Evolutionary conservation across 2,888 invertebrate species (phyloP), one percentile per base, ranked within the genome.

Genomic region (Protonemura montana): DNA sequence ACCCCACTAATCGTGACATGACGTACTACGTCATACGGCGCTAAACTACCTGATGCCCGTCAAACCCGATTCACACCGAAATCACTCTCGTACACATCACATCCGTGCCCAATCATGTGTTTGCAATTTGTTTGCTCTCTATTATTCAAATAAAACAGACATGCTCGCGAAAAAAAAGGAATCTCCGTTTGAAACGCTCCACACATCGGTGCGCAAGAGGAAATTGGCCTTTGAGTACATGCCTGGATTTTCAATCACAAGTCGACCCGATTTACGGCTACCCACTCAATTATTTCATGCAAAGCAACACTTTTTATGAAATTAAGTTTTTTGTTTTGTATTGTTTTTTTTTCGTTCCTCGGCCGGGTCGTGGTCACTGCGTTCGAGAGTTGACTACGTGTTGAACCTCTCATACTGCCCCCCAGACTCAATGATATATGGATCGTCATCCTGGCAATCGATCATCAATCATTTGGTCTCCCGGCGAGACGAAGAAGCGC

Each of bases 401-500:
- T 59, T 59, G 59, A 59, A 59, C 21, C 21, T 59, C 59, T 10
- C 35, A 13, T 10, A 2, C 59, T 10, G 21, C 13, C 59, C 59
- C 21, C 59, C 59, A 13, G 6, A 59, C 6, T 59, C 59, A 59
- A 59, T 59, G 59, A 59, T 59, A 16, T 59, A 59, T 59, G 21
- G 59, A 59, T 59, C 59, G 59, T 59, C 59, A 16, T 59, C 13
- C 16, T 59, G 2, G 16, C 7, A 21, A 59, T 59, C 59, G 3
- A 21, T 81, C 29, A 81, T 81, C 81, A 81, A 81, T 81, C 81
- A 81, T 30, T 25, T 78, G 6, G 78, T 16, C 27, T 25, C 6
- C 35, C 35, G 35, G 10, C 35, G 35, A 10, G 35, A 35, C 35
- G 35, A 35, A 59, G 59, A 13, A 59, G 21, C 59, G 59, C 16